Evolutionary conservation across 2,113 vertebrate genomes (phyloP), one percentile per base, ranked within the genome.

Genomic region (Pungitius pungitius): DNA sequence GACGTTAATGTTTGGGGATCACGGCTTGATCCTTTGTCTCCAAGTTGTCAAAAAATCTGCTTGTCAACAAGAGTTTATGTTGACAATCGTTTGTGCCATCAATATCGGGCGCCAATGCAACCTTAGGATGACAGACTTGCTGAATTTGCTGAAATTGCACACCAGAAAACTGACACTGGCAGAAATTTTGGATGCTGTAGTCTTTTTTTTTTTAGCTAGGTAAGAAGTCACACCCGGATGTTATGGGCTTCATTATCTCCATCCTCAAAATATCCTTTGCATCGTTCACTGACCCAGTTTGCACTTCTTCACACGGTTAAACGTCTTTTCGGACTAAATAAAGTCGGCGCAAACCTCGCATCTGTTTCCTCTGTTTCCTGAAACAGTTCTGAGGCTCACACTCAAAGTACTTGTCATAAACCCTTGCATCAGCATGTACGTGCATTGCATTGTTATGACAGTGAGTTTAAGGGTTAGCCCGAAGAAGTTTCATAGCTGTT

Each of bases 321-420:
- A 18, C 13, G 17, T 14, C 30, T 52, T 49, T 22, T 45, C 8
- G 24, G 6, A 13, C 27, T 5, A 55, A 55, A 54, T 54, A n/a
- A 7, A 26, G 10, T 30, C 49, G 69, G 56, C 65, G 35, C 13
- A 6, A 40, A 18, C 33, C 8, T 8, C 3, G 20, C 77, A 85
- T 83, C 82, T 81, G 83, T 62, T 89, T 90, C 87, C 86, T 74
- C 35, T 3, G 35, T 72, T 86, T 88, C 85, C 87, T 67, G 47
- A 64, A 22, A 18, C 3, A 39, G 72, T 0, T 4, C 69, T 30
- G 4, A 70, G 24, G 22, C 40, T 69, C 6, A 4, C 15, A 51
- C 18, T 68, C 1, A 45, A 71, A 70, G 66, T n/a, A 33, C 35
- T 22, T 0, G 35, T 49, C 9, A 72, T 39, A 70, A n/a, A 66